phyloP scores from a whole-genome alignment of 2,113 vertebrate genomes.

The Nesogale talazaci region DNA sequence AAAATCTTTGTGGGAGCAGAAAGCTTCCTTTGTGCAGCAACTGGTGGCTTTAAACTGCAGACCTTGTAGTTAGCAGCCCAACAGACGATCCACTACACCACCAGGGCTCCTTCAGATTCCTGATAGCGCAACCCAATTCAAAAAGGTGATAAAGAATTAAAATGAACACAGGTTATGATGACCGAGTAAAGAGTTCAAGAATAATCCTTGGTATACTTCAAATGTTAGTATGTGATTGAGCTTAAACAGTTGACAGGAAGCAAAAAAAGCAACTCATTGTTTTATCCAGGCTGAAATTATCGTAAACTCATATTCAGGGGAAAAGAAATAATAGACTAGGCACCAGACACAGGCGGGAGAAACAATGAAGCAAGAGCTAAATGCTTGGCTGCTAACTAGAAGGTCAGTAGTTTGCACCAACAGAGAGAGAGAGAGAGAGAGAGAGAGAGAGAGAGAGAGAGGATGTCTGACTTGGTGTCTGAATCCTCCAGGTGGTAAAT shows the following conservation, averaged over 20 bases:
- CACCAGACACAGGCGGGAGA: neutral
- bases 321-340: neutral
- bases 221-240: neutral
- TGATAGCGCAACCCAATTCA: conserved; percentile 11
- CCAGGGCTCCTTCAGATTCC: neutral
- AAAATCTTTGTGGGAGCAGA: too few relatives aligned
- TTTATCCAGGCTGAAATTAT: conserved; percentile 1
- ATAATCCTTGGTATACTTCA: neutral
- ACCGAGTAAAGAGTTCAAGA: neutral
- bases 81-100: too few relatives aligned
- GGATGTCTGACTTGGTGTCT: neutral
- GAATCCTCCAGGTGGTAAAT: neutral
- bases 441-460: too few relatives aligned
- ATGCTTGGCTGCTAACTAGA: neutral
- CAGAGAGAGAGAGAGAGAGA: too few relatives aligned
- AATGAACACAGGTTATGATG: neutral
- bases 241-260: neutral
- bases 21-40: too few relatives aligned
- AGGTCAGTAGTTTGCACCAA: neutral
- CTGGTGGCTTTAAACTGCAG: neutral
- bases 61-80: neutral
- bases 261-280: neutral
- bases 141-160: conserved; percentile 21
- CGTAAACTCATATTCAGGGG: neutral
- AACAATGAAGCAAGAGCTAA: neutral